Conservation (phyloP, 2,888 invertebrate genomes). For the Cheilosia grossa region DNA sequence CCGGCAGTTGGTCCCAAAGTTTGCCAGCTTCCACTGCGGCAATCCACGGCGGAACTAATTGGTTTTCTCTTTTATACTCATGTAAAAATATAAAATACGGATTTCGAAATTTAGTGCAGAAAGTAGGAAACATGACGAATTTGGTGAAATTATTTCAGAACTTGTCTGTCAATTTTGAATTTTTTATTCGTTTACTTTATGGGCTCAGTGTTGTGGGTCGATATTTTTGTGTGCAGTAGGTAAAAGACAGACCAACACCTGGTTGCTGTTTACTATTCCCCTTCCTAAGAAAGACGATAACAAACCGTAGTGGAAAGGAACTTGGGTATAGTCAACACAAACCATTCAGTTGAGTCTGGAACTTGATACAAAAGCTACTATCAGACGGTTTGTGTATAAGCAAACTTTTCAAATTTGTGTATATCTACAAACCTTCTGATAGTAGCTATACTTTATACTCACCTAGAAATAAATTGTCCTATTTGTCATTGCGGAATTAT, state of each 20-base stretch:
- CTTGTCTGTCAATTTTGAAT: not conserved
- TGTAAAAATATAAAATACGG: not conserved
- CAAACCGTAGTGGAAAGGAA: not conserved
- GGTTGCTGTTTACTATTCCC: not conserved
- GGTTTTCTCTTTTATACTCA: slow-evolving; percentile 1
- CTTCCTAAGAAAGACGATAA: not conserved
- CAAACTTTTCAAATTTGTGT: no score
- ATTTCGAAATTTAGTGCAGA: not conserved
- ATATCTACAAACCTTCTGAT: no score
- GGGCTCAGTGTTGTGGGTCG: not conserved
- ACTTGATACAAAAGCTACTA: no score
- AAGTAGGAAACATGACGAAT: not conserved
- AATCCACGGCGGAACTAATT: not conserved
- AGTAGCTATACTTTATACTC: no score
- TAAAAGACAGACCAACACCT: not conserved
- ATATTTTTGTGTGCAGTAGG: not conserved
- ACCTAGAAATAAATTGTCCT: no score
- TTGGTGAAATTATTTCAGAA: not conserved
- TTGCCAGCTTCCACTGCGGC: slow-evolving; percentile 9
- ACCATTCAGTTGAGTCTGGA: no score
- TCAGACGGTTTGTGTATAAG: no score
- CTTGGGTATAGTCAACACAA: no score
- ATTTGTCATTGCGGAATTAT: no score
- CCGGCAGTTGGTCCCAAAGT: not conserved
- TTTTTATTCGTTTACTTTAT: not conserved